Base-by-base conservation (phyloP, 2,888 invertebrate species). In the Syrista parreyssii region DNA sequence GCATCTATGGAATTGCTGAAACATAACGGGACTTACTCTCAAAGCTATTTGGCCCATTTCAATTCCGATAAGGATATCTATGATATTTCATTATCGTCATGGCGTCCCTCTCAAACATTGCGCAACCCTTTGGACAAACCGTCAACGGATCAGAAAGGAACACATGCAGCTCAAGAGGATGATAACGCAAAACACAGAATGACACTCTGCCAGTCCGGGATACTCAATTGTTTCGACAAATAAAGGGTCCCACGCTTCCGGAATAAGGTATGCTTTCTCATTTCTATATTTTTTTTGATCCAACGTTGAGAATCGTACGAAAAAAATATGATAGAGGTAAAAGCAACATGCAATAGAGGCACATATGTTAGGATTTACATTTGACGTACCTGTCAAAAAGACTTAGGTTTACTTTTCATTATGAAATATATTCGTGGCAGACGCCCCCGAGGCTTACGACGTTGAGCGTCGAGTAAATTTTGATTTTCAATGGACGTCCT, bases 181-280 rank as follows among this genome's bases (percentile, higher is more conserved):
- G 82, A 87, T 86, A 83, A 86, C 23, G 84, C 82, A 80, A 78
- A 81, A 84, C 83, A 86, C 78, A 75, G 82, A 83, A 84, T 82
- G 76, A 81, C 80, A 85, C 83, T 68, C 68, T 71, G 32, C 30
- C 69, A 75, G 11, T 30, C 30, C 35, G 72, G 23, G 71, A 76
- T 68, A 30, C 34, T 78, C 75, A 79, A 80, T 78, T 80, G 76
- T 79, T 79, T 79, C 55, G 72, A 76, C 75, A 79, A 78, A 78
- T 79, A 80, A 73, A 69, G 76, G 40, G 75, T 75, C 74, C 74
- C 74, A 35, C 33, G 32, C n/a, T 68, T 36, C 35, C 33, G 9
- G 15, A 55, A 23, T 55, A 55, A 55, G 23, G 40, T 55, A 23
- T 23, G 23, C 23, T 9, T 23, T 55, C 23, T 55, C 40, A 6